These are phyloP conservation scores for Drosophila micromelanica DNA, from an alignment of 1,140 invertebrate species.

Conservation along the genomic window DNA sequence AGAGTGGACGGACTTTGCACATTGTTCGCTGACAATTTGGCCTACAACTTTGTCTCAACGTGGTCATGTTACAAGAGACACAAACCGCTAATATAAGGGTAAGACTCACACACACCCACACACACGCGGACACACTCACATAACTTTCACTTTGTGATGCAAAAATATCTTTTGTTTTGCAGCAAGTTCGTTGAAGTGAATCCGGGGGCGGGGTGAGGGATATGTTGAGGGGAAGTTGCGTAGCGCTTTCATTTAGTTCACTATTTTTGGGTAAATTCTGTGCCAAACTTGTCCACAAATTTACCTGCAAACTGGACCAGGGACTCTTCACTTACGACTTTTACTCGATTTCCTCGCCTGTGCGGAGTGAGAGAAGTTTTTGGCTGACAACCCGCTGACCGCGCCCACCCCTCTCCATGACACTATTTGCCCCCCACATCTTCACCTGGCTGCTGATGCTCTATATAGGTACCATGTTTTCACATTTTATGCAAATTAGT, in stretches of 20 bases:
- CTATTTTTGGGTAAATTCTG: slow-evolving; percentile 64
- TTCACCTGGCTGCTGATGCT: neutral
- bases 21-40: slow-evolving; percentile 51
- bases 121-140: neutral
- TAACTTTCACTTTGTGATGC: slow-evolving; percentile 74
- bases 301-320: slow-evolving; percentile 40
- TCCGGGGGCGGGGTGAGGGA: neutral
- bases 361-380: slow-evolving; percentile 15
- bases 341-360: slow-evolving; percentile 66
- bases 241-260: slow-evolving; percentile 70
- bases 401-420: too few relatives aligned
- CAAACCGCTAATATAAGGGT: slow-evolving; percentile 66
- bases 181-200: slow-evolving; percentile 13
- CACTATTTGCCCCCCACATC: neutral
- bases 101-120: slow-evolving; percentile 9
- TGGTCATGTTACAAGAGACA: slow-evolving; percentile 48
- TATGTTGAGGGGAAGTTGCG: slow-evolving; percentile 13
- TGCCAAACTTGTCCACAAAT: slow-evolving; percentile 50
- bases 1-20: slow-evolving; percentile 26
- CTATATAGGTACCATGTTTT: slow-evolving; percentile 34
- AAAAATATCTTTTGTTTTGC: slow-evolving; percentile 57
- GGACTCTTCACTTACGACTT: slow-evolving; percentile 56
- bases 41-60: slow-evolving; percentile 44
- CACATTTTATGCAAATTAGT: slow-evolving; percentile 81
- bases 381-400: neutral